Conservation (phyloP, 2,113 vertebrate genomes). For the Orthonyx spaldingii region DNA sequence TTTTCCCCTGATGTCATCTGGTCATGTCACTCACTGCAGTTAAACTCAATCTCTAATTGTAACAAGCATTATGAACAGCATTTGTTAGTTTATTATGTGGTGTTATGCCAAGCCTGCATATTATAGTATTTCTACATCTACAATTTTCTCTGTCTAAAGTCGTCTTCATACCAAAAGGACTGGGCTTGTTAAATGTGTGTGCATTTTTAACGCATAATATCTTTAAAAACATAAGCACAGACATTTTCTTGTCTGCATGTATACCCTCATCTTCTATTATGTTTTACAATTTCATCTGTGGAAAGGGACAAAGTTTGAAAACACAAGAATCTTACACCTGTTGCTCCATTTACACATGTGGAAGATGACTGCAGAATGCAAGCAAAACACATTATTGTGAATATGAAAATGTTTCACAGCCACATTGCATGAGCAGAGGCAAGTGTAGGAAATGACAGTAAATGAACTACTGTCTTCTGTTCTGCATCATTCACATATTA, state of each 20-base stretch:
- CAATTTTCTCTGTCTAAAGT: neutral
- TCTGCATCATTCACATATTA: neutral
- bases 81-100: neutral
- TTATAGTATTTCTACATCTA: neutral
- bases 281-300: neutral
- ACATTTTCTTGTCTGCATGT: neutral
- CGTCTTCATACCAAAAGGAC: neutral
- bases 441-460: neutral
- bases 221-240: neutral
- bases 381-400: neutral
- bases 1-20: conserved; percentile 6
- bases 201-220: neutral
- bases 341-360: neutral
- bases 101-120: neutral
- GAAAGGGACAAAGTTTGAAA: neutral
- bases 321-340: neutral
- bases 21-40: neutral
- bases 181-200: neutral
- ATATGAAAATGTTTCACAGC: neutral
- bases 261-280: neutral
- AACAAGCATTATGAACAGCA: neutral
- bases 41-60: conserved; percentile 3
- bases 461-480: neutral
- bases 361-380: neutral
- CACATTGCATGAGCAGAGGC: neutral